Evolutionary conservation across 2,113 vertebrate species (phyloP).

Genomic region (Istiophorus platypterus): DNA sequence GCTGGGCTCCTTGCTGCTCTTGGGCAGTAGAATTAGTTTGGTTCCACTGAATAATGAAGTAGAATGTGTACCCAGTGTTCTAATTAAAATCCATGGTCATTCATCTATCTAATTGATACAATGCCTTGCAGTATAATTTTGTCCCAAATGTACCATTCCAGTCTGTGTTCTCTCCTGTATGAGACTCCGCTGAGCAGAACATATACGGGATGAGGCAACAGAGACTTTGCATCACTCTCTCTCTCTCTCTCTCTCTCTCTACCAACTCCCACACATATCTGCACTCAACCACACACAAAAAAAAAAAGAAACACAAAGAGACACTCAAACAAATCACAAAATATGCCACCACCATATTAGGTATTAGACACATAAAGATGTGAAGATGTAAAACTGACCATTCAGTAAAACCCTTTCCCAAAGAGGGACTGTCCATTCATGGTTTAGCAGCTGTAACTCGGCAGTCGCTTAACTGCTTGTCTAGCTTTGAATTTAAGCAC

Average conservation of each 20-base stretch:
- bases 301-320: background rate
- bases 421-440: background rate
- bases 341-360: background rate
- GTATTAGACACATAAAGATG: slow-evolving; percentile 12
- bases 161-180: slow-evolving; percentile 39
- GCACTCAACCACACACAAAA: too few species aligned
- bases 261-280: background rate
- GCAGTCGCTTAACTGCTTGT: background rate
- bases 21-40: slow-evolving; percentile 79
- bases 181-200: slow-evolving; percentile 80
- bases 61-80: slow-evolving; percentile 88
- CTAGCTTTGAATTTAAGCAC: background rate
- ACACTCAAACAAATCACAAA: slow-evolving; percentile 1
- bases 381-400: slow-evolving; percentile 19
- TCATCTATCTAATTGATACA: slow-evolving; percentile 95
- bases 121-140: slow-evolving; percentile 91
- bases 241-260: slow-evolving; percentile 9
- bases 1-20: slow-evolving; percentile 62
- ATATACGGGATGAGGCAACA: slow-evolving; percentile 53
- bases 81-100: slow-evolving; percentile 93
- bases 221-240: slow-evolving; percentile 39
- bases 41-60: slow-evolving; percentile 87
- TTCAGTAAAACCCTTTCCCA: background rate
- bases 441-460: background rate
- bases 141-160: slow-evolving; percentile 85